A percentile compares a stretch with the other conserved stretches of the same genome.
phyloP scores from a whole-genome alignment of 2,888 invertebrate genomes.

The Pediacus dermestoides region DNA sequence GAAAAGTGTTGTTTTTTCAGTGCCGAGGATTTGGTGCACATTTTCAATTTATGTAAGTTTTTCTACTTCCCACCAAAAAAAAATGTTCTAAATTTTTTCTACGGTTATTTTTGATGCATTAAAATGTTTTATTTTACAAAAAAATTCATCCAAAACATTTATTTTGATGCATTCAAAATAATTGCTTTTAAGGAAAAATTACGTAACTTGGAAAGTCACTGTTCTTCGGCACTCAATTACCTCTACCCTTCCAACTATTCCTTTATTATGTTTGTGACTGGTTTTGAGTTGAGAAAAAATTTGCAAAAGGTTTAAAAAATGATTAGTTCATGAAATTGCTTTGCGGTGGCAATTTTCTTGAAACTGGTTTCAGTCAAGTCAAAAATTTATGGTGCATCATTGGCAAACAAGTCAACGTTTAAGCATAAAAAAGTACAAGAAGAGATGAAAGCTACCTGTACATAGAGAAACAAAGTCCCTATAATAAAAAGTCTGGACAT shows the following conservation, averaged over 20 bases:
- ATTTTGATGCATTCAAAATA: conserved; percentile 43
- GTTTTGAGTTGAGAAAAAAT: conserved; percentile 4
- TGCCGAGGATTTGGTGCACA: conserved; percentile 52
- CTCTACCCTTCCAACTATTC: conserved; percentile 19
- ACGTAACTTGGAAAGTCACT: conserved; percentile 68
- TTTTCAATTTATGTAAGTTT: conserved; percentile 49
- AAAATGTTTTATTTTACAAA: conserved; percentile 25
- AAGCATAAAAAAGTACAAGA: too few relatives aligned
- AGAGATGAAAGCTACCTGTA: too few relatives aligned
- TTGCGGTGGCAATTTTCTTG: not conserved
- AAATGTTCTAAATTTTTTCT: conserved; percentile 30
- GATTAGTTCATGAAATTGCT: conserved; percentile 2
- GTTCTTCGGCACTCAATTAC: conserved; percentile 70
- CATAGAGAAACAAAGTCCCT: too few relatives aligned
- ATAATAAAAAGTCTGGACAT: too few relatives aligned
- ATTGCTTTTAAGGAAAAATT: conserved; percentile 44
- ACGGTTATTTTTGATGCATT: conserved; percentile 41
- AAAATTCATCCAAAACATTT: conserved; percentile 1
- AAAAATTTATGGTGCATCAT: too few relatives aligned
- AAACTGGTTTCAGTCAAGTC: too few relatives aligned
- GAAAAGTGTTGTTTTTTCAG: conserved; percentile 40
- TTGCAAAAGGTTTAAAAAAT: conserved; percentile 5
- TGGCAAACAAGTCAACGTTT: too few relatives aligned
- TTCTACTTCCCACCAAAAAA: too few relatives aligned
- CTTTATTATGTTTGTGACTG: conserved; percentile 5